phyloP scores from a whole-genome alignment of 2,113 vertebrate genomes.

The Heterocephalus glaber region DNA sequence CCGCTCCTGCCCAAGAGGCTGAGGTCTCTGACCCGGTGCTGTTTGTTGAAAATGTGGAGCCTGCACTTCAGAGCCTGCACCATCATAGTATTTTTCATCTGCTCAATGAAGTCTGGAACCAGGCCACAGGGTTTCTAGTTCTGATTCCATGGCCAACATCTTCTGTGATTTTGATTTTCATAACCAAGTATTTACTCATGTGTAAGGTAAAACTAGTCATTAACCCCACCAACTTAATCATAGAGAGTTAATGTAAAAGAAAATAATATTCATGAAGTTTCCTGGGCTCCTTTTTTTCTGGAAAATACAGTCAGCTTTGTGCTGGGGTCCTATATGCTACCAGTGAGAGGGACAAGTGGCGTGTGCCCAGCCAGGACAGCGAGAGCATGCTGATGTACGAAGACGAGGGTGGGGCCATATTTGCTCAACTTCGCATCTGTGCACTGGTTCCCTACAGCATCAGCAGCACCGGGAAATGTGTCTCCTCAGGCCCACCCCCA shows the following conservation, averaged over 20 bases:
- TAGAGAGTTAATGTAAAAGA: neutral
- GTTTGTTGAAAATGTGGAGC: too few relatives aligned
- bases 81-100: rapidly evolving
- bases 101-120: neutral
- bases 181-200: neutral
- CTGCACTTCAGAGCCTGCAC: neutral
- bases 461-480: neutral
- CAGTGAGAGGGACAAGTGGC: neutral
- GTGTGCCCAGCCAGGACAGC: neutral
- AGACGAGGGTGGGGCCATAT: too few relatives aligned
- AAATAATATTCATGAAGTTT: neutral
- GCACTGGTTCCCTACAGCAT: neutral
- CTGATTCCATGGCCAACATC: neutral
- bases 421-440: neutral
- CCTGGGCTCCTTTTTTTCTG: neutral
- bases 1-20: rapidly evolving
- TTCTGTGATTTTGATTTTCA: neutral
- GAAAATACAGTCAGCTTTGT: neutral
- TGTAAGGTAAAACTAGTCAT: neutral
- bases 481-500: neutral
- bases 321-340: neutral
- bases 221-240: neutral
- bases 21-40: neutral
- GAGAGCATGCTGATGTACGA: too few relatives aligned
- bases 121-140: neutral